Base-by-base conservation (phyloP, 2,113 vertebrate genomes). In the Myotis lucifugus region DNA sequence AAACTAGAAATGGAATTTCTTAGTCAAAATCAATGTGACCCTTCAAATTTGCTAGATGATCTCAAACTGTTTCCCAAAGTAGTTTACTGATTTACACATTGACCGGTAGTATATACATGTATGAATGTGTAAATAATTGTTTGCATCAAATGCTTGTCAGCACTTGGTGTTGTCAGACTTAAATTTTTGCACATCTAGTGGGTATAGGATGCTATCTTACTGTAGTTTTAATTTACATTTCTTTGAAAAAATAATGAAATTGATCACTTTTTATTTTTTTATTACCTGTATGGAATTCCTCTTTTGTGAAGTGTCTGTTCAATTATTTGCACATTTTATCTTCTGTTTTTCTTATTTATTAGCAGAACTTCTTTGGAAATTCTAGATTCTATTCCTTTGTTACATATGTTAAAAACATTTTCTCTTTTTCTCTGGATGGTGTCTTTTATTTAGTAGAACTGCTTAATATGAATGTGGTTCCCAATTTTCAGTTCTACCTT, bases 311-410 rank as follows among this genome's bases (percentile, higher is more conserved):
- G n/a, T 61, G 40, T 73, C 37, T 88, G 37, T 73, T 85, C 17
- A 79, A 34, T 73, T 50, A 54, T 54, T 83, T 73, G 9, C 17
- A 46, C 18, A 54, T 48, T 81, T 70, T 67, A 17, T 46, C 37
- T 73, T 82, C 76, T 70, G 11, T 72, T 66, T 77, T 78, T 79
- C 54, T 84, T 74, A 88, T 74, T 90, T 67, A 56, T 81, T 93
- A n/a, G 11, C 21, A 84, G 13, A 8, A 2, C 1, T 78, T 86
- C 4, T 87, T 86, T 59, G 13, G 61, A 86, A 66, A 83, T 89
- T 83, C 46, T 86, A 8, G n/a, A 50, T 67, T 40, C 17, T 83
- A 32, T 8, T 94, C 9, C 8, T 85, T 82, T 42, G 29, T 32
- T 81, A 70, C 27, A 48, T 89, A 48, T 87, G 27, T 50, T 83